Base-by-base conservation (phyloP, 2,888 invertebrate genomes). In the Folsomia manolachei region DNA sequence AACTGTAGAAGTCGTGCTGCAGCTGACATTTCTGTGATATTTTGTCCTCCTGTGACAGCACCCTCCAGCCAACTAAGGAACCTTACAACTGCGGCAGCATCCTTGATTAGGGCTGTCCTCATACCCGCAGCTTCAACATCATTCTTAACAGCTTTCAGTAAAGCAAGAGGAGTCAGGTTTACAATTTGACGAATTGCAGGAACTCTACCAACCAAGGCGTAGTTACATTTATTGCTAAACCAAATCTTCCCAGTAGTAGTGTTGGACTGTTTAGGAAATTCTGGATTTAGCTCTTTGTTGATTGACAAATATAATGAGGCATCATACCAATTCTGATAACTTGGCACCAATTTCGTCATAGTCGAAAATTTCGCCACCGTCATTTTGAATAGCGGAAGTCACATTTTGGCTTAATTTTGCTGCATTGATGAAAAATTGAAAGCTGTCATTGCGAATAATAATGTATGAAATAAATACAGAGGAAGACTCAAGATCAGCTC, bases 101-200 rank as follows among this genome's bases (percentile, higher is more conserved):
- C 97, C 68, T 91, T 87, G 66, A 95, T 85, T 82, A 95, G 94
- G 0, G 95, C 93, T 63, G 85, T 87, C 78, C 88, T 87, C 94
- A 96, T 95, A 64, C 87, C 90, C 85, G 88, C 83, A n/a, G 90
- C 87, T 86, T 98, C 97, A 0, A 88, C 88, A 0, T 87, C 82
- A 83, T 97, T 98, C 84, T 98, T 98, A 19, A 94, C 86, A 0
- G 94, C 89, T 84, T 98, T 98, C 88, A 92, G 89, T 2, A 90
- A 80, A 1, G 90, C 88, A 0, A 95, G 88, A 0, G 96, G 94
- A 0, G 94, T 93, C 26, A 91, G 87, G 81, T 90, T 88, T 0
- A 87, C 86, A 76, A 88, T 85, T 81, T 81, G 84, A 81, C 76
- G 85, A 25, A 52, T 83, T 78, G 75, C 84, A 81, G 79, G 84